A percentile compares a stretch with the other conserved stretches of the same genome.
Conservation (phyloP, 2,113 vertebrate genomes). For the Oceanodroma tethys region DNA sequence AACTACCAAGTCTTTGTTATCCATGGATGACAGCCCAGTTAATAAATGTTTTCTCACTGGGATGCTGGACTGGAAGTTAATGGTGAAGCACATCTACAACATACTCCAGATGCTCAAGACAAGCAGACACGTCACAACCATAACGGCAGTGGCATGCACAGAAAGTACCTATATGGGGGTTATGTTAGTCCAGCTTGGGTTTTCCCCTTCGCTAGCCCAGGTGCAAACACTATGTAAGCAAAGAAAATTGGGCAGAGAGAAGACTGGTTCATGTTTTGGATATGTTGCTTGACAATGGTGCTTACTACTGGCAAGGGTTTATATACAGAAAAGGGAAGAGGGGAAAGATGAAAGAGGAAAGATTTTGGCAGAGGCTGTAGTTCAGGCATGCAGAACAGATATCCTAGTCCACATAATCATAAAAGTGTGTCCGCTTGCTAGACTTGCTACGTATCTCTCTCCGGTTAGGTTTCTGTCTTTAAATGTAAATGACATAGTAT, state of each 20-base stretch:
- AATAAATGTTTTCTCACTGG: constrained; percentile 82
- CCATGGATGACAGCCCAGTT: constrained; percentile 86
- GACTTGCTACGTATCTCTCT: neutral
- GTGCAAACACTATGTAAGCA: neutral
- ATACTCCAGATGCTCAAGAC: constrained; percentile 57
- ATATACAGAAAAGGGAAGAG: neutral
- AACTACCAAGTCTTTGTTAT: constrained; percentile 80
- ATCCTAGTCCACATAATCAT: constrained; percentile 21
- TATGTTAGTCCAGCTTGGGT: neutral
- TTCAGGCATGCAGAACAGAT: constrained; percentile 49
- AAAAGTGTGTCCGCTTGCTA: constrained; percentile 19
- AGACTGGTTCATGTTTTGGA: neutral
- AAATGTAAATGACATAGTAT: neutral
- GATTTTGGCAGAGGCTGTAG: constrained; percentile 32
- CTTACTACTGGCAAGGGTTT: neutral
- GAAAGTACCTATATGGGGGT: neutral
- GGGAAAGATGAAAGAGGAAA: constrained; percentile 7
- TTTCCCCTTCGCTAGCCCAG: constrained; percentile 43
- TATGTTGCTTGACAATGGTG: neutral
- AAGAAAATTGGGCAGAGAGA: neutral
- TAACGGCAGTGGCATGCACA: neutral
- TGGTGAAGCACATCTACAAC: constrained; percentile 42
- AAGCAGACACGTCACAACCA: constrained; percentile 28
- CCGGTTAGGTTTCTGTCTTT: neutral
- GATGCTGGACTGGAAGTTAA: constrained; percentile 65